phyloP scores from a whole-genome alignment of 2,797 vertebrate genomes.

The Triplophysa yarkandensis region DNA sequence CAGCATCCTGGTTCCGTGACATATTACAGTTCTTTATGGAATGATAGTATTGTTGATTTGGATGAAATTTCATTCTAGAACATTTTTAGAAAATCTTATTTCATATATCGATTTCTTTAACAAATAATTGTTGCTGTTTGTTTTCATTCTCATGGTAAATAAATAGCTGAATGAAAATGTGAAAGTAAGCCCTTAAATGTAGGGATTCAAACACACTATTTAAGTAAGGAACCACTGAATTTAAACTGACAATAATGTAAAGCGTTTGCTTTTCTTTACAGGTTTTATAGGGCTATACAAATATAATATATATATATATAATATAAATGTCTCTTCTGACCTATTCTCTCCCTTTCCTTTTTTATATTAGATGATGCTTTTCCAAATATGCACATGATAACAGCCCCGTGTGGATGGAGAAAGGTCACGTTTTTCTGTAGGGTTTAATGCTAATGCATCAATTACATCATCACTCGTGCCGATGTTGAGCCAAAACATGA shows the following conservation, averaged over 20 bases:
- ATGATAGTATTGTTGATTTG: not conserved
- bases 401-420: slow-evolving; percentile 13
- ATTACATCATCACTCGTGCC: slow-evolving; percentile 12
- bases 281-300: no score
- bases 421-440: slow-evolving; percentile 8
- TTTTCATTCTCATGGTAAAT: not conserved
- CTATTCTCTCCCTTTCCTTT: not conserved
- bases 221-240: no score
- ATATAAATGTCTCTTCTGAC: not conserved
- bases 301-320: no score
- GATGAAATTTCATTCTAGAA: not conserved
- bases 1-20: no score
- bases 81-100: not conserved
- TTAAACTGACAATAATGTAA: no score
- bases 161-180: not conserved
- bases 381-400: slow-evolving; percentile 5
- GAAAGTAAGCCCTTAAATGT: no score
- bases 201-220: no score
- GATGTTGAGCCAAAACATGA: slow-evolving; percentile 41
- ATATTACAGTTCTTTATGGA: not conserved
- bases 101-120: not conserved
- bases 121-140: not conserved
- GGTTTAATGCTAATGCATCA: slow-evolving; percentile 24
- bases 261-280: no score
- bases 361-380: not conserved